Evolutionary conservation across 2,888 invertebrate genomes (phyloP).

Genomic region (Acronicta leporina): DNA sequence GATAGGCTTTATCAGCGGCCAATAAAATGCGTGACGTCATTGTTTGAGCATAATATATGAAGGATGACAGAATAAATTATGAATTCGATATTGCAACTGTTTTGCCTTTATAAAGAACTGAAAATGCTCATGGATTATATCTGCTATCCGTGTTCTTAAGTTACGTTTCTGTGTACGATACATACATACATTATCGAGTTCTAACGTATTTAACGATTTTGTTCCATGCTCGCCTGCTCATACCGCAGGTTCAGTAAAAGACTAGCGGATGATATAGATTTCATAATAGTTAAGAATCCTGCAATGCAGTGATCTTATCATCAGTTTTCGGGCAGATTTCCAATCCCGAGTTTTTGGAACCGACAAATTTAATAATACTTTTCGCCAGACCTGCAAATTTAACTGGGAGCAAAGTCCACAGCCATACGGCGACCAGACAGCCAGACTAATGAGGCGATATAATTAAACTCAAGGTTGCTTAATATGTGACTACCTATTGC

Average conservation of each 20-base stretch:
- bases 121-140: too few species aligned
- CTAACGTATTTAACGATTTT: too few species aligned
- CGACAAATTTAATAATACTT: slow-evolving; percentile 17
- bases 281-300: slow-evolving; percentile 8
- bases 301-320: slow-evolving; percentile 14
- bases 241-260: neutral
- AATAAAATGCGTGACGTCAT: slow-evolving; percentile 33
- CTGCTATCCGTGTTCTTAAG: too few species aligned
- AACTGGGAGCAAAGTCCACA: slow-evolving; percentile 38
- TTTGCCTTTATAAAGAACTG: too few species aligned
- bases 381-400: slow-evolving; percentile 17
- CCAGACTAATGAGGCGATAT: slow-evolving; percentile 39
- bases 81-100: neutral
- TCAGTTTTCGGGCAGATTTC: slow-evolving; percentile 41
- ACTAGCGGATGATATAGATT: neutral
- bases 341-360: slow-evolving; percentile 38
- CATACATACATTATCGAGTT: too few species aligned
- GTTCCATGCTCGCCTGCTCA: too few species aligned
- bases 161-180: too few species aligned
- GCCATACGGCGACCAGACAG: slow-evolving; percentile 11
- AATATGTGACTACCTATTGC: slow-evolving; percentile 15
- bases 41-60: slow-evolving; percentile 24
- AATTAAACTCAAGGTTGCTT: slow-evolving; percentile 44
- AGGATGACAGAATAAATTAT: slow-evolving; percentile 32
- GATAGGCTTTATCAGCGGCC: slow-evolving; percentile 30